phyloP scores from a whole-genome alignment of 2,113 vertebrate species.

The Psilopogon haemacephalus region DNA sequence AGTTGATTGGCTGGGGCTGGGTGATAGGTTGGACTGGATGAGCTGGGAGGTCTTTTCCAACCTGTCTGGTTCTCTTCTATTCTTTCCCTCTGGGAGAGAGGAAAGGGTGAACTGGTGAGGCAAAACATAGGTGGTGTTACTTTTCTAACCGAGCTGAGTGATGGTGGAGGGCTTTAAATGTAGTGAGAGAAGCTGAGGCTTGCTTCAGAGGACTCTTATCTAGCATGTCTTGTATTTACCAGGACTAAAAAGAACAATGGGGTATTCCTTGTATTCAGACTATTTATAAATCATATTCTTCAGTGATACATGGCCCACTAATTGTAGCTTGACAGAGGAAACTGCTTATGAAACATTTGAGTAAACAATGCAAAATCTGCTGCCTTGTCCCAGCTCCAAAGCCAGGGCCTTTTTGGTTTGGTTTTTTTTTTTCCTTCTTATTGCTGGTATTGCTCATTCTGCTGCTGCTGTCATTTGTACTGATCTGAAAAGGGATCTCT shows the following conservation, averaged over 20 bases:
- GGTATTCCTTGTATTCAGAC: slow-evolving; percentile 30
- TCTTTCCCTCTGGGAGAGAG: background rate
- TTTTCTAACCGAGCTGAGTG: background rate
- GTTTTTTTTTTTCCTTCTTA: background rate
- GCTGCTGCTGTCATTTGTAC: background rate
- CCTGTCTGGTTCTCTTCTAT: too few relatives aligned
- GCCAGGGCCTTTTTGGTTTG: too few relatives aligned
- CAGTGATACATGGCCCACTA: background rate
- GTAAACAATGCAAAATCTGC: slow-evolving; percentile 46
- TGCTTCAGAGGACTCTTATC: background rate
- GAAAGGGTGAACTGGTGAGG: background rate
- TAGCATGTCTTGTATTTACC: background rate
- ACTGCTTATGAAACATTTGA: slow-evolving; percentile 24
- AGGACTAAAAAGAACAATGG: slow-evolving; percentile 33
- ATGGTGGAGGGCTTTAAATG: background rate
- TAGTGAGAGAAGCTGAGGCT: background rate
- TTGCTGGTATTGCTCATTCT: background rate
- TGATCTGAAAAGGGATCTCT: background rate
- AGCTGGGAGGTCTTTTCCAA: too few relatives aligned
- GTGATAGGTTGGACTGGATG: too few relatives aligned
- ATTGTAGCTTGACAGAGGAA: slow-evolving; percentile 44
- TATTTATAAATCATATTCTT: slow-evolving; percentile 29
- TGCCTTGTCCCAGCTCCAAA: slow-evolving; percentile 27
- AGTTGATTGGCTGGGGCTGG: too few relatives aligned
- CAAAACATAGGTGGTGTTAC: background rate